These are phyloP conservation scores for Edolisoma coerulescens DNA, from an alignment of 2,113 vertebrate genomes.

Conservation along the genomic window DNA sequence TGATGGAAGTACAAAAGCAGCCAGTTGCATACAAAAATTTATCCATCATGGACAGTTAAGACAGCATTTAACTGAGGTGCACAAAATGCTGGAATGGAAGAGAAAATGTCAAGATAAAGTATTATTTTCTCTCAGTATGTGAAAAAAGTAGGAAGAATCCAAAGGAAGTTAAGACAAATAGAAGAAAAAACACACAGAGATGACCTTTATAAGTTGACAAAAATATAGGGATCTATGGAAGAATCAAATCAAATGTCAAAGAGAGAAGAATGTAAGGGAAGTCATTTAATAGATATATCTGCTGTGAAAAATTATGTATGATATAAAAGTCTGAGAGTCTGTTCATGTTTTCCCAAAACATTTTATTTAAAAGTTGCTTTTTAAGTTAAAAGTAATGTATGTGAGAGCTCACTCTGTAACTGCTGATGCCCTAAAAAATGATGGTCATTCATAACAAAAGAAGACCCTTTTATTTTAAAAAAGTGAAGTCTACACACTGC, in stretches of 20 bases:
- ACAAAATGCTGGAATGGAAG: neutral
- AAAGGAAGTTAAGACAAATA: slow-evolving; percentile 21
- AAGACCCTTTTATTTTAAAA: neutral
- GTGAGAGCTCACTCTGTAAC: neutral
- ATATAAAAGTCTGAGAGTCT: neutral
- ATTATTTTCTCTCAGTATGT: neutral
- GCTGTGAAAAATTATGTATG: slow-evolving; percentile 1
- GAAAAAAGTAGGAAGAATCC: neutral
- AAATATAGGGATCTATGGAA: neutral
- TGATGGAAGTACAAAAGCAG: neutral
- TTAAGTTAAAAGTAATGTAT: neutral
- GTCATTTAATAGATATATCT: slow-evolving; percentile 31
- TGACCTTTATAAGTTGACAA: slow-evolving; percentile 21
- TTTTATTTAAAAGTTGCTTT: neutral
- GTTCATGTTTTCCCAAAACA: neutral
- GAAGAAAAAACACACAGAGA: slow-evolving; percentile 7
- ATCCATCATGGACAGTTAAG: neutral
- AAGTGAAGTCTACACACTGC: neutral
- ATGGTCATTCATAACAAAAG: neutral
- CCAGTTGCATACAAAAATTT: neutral
- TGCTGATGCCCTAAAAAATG: neutral
- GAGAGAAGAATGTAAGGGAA: neutral
- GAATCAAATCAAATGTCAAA: slow-evolving; percentile 20
- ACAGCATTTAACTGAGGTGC: neutral
- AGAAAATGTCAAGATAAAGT: neutral